Conservation (phyloP, 2,797 vertebrate genomes). For the Typhlichthys eigenmanni region DNA sequence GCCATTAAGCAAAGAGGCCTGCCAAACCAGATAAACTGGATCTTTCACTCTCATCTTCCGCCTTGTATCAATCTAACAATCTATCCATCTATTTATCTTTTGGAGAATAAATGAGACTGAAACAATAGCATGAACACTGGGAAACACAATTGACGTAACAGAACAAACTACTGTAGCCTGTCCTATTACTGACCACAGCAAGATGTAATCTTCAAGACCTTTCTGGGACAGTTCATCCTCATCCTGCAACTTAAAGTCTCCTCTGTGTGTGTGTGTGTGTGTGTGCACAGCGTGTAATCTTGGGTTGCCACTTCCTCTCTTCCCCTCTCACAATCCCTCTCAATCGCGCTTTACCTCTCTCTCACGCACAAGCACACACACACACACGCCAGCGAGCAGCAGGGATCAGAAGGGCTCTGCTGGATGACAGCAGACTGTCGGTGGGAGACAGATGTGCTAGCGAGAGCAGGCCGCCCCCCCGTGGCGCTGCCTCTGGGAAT, state of each 20-base stretch:
- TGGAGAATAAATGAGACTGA: too few species aligned
- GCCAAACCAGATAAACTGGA: conserved; percentile 56
- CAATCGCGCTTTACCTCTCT: background rate
- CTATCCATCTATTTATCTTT: background rate
- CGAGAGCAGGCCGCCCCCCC: conserved; percentile 37
- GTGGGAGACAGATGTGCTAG: conserved; percentile 57
- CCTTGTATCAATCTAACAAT: background rate
- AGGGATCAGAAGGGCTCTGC: conserved; percentile 45
- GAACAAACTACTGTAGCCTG: too few species aligned
- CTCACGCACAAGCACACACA: background rate
- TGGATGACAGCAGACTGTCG: conserved; percentile 55
- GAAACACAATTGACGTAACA: too few species aligned
- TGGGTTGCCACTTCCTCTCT: conserved; percentile 4
- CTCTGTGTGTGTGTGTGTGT: conserved; percentile 20
- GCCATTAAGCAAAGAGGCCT: conserved; percentile 59
- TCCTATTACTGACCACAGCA: too few species aligned
- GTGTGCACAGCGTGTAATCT: conserved; percentile 4
- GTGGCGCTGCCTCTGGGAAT: conserved; percentile 56
- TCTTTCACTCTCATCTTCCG: conserved; percentile 4
- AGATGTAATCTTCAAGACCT: too few species aligned
- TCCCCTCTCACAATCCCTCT: background rate
- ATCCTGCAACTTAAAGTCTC: background rate
- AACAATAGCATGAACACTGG: too few species aligned
- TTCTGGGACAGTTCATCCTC: background rate
- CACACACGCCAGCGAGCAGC: conserved; percentile 44